phyloP scores from a whole-genome alignment of 2,113 vertebrate genomes.

The Saiga tatarica region DNA sequence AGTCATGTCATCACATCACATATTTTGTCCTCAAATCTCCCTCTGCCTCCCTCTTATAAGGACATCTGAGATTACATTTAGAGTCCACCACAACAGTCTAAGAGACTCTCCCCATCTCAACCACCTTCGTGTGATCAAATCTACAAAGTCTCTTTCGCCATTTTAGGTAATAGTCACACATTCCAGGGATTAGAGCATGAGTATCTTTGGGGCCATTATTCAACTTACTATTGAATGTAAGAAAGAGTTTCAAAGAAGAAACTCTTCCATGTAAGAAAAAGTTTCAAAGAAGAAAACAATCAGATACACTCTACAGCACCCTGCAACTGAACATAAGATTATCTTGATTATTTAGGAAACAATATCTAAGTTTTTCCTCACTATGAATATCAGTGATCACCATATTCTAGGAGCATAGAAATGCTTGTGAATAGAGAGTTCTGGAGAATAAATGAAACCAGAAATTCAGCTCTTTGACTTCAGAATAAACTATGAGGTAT shows the following conservation, averaged over 20 bases:
- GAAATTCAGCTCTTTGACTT: not conserved
- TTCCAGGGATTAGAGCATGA: not conserved
- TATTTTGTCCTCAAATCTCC: not conserved
- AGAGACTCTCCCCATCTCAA: not conserved
- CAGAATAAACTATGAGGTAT: not conserved
- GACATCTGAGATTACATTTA: not conserved
- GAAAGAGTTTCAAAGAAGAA: slow-evolving; percentile 20
- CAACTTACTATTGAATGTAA: not conserved
- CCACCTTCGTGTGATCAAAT: not conserved
- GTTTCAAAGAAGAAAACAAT: slow-evolving; percentile 9
- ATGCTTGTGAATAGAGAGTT: not conserved
- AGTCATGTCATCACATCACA: not conserved
- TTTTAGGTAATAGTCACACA: not conserved
- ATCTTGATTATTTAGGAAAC: not conserved
- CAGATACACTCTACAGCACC: not conserved
- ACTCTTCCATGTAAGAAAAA: not conserved
- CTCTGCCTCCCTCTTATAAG: not conserved
- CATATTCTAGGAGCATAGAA: not conserved
- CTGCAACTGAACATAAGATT: not conserved
- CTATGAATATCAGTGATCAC: not conserved
- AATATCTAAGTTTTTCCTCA: not conserved
- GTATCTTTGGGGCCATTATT: not conserved
- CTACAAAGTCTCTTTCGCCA: not conserved
- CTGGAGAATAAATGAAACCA: not conserved
- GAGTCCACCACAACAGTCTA: not conserved